These are phyloP conservation scores for Heliconius nattereri DNA, from an alignment of 1,140 invertebrate species.

Conservation along the genomic window DNA sequence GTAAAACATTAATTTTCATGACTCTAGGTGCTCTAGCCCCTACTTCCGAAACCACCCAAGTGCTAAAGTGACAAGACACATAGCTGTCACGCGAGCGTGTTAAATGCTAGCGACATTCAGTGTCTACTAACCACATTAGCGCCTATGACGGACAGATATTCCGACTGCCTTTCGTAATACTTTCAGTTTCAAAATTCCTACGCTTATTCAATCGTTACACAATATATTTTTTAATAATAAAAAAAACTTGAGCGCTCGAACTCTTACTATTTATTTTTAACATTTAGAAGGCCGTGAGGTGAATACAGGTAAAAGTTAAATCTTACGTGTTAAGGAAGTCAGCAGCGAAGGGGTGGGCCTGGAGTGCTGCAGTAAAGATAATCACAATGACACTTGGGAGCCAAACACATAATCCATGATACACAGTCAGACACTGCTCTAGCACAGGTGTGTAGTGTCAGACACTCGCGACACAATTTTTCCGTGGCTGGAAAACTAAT, in stretches of 20 bases:
- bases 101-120: constrained; percentile 47
- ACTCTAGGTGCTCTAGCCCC: background rate
- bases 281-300: background rate
- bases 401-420: constrained; percentile 74
- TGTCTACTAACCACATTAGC: constrained; percentile 43
- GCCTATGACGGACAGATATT: constrained; percentile 49
- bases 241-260: constrained; percentile 1
- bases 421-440: constrained; percentile 49
- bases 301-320: constrained; percentile 5
- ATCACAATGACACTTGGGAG: constrained; percentile 68
- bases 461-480: constrained; percentile 75
- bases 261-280: constrained; percentile 4
- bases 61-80: background rate
- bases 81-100: constrained; percentile 19
- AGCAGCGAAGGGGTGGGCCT: constrained; percentile 58
- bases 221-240: constrained; percentile 43
- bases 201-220: constrained; percentile 39
- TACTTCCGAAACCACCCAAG: background rate
- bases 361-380: constrained; percentile 63
- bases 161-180: constrained; percentile 64
- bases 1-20: background rate
- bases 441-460: constrained; percentile 41
- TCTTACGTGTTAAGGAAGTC: constrained; percentile 56
- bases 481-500: constrained; percentile 69
- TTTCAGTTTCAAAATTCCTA: constrained; percentile 67